Evolutionary conservation across 2,797 vertebrate species (phyloP).

Genomic region (Hoplostethus atlanticus): DNA sequence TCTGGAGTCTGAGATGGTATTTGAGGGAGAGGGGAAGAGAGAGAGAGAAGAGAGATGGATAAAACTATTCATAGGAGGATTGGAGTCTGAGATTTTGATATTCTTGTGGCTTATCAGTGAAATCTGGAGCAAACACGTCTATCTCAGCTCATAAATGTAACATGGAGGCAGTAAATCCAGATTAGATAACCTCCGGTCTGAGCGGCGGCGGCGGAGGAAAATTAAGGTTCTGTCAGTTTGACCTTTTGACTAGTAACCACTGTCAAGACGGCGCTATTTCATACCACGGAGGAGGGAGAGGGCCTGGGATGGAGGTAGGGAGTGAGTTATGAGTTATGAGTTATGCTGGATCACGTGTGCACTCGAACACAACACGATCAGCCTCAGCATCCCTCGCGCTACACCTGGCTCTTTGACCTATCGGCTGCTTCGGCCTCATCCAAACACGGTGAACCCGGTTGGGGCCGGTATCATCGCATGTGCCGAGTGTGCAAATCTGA

Average conservation of each 20-base stretch:
- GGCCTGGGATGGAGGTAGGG: not conserved
- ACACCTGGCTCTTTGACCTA: constrained; percentile 55
- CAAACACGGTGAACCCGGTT: constrained; percentile 47
- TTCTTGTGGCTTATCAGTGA: constrained; percentile 59
- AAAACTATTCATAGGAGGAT: constrained; percentile 50
- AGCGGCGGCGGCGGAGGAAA: constrained; percentile 49
- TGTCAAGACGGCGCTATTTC: constrained; percentile 31
- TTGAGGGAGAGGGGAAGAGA: constrained; percentile 22
- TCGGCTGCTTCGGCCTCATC: constrained; percentile 50
- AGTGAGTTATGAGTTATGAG: not conserved
- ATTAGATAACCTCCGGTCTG: constrained; percentile 58
- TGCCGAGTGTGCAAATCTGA: constrained; percentile 39
- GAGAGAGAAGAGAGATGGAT: constrained; percentile 30
- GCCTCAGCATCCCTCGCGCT: constrained; percentile 41
- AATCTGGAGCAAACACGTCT: constrained; percentile 62
- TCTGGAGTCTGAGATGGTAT: constrained; percentile 57
- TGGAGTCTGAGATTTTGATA: constrained; percentile 61
- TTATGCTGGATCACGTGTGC: not conserved
- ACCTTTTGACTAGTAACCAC: constrained; percentile 59
- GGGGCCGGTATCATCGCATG: constrained; percentile 1
- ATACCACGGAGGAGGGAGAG: not conserved
- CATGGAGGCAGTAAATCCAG: constrained; percentile 62
- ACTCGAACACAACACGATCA: constrained; percentile 28
- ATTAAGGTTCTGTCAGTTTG: constrained; percentile 54
- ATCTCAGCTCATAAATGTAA: constrained; percentile 67